A percentile compares a stretch with the other conserved stretches of the same genome.
Evolutionary conservation across 2,888 invertebrate genomes (phyloP).

Genomic region (Acanthococcus lagerstroemiae): DNA sequence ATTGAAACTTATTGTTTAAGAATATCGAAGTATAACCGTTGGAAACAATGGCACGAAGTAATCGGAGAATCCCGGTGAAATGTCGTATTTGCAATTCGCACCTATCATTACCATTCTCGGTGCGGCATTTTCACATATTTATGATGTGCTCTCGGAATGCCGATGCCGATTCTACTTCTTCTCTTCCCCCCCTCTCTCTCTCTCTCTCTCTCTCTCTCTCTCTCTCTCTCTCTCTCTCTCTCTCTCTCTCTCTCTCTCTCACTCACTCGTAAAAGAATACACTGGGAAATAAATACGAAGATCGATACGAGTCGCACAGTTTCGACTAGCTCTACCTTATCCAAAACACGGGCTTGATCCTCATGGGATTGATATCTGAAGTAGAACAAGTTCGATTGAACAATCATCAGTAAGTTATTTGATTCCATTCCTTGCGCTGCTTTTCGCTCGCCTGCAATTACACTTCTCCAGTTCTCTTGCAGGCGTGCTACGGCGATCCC

Average conservation of each 20-base stretch:
- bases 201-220: too few relatives aligned
- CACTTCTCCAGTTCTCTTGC: conserved; percentile 20
- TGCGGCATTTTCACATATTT: conserved; percentile 23
- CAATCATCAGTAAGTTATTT: conserved; percentile 31
- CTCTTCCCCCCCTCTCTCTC: too few relatives aligned
- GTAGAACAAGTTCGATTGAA: conserved; percentile 31
- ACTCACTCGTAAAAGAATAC: background rate
- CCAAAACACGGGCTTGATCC: background rate
- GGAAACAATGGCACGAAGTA: too few relatives aligned
- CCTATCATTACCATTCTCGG: conserved; percentile 13
- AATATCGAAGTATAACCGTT: too few relatives aligned
- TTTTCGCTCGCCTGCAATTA: conserved; percentile 25
- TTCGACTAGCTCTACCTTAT: background rate
- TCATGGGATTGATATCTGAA: conserved; percentile 29
- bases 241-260: too few relatives aligned
- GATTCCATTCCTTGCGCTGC: conserved; percentile 25
- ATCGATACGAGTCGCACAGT: conserved; percentile 7
- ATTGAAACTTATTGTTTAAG: too few relatives aligned
- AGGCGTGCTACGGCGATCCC: conserved; percentile 16
- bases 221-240: too few relatives aligned
- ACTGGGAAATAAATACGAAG: background rate
- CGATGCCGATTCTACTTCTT: too few relatives aligned
- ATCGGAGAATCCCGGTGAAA: conserved; percentile 25
- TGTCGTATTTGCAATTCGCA: conserved; percentile 15
- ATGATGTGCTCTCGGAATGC: background rate